These are phyloP conservation scores for Athene noctua DNA, from an alignment of 2,113 vertebrate genomes.

Conservation along the genomic window DNA sequence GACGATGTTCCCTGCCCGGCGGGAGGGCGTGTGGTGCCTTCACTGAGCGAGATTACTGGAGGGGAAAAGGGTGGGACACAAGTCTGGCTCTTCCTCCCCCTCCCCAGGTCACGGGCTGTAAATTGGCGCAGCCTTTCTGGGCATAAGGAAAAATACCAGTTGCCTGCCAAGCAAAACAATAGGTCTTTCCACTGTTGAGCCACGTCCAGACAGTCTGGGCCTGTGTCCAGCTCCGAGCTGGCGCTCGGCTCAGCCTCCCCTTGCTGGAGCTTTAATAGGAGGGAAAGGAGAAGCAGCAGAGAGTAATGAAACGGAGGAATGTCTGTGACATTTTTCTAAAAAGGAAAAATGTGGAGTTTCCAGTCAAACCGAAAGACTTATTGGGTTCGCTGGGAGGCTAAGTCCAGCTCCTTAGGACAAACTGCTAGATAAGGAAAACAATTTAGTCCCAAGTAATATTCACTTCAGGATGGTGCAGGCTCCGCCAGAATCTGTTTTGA, in stretches of 20 bases:
- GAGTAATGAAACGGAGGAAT: conserved; percentile 74
- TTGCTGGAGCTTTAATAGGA: conserved; percentile 49
- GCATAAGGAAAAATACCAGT: conserved; percentile 77
- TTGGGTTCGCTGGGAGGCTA: conserved; percentile 72
- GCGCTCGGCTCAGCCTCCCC: conserved; percentile 54
- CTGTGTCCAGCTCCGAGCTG: conserved; percentile 71
- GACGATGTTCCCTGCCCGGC: background rate
- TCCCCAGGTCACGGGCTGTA: conserved; percentile 74
- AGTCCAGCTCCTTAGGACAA: conserved; percentile 66
- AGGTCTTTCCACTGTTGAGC: conserved; percentile 78
- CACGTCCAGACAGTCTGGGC: conserved; percentile 80
- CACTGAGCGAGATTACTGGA: conserved; percentile 43
- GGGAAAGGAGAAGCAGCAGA: conserved; percentile 54
- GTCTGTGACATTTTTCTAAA: conserved; percentile 78
- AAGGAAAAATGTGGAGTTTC: conserved; percentile 79
- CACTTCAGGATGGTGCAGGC: conserved; percentile 13
- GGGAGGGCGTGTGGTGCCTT: background rate
- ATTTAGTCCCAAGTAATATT: conserved; percentile 56
- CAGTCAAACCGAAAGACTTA: conserved; percentile 76
- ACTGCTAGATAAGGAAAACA: conserved; percentile 65
- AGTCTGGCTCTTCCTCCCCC: conserved; percentile 74
- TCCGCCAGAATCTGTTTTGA: conserved; percentile 49
- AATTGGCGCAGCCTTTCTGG: conserved; percentile 73
- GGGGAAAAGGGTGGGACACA: conserved; percentile 60
- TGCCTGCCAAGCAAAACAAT: conserved; percentile 80